phyloP scores from a whole-genome alignment of 2,113 vertebrate genomes.

The Microcebus lehilahytsara region DNA sequence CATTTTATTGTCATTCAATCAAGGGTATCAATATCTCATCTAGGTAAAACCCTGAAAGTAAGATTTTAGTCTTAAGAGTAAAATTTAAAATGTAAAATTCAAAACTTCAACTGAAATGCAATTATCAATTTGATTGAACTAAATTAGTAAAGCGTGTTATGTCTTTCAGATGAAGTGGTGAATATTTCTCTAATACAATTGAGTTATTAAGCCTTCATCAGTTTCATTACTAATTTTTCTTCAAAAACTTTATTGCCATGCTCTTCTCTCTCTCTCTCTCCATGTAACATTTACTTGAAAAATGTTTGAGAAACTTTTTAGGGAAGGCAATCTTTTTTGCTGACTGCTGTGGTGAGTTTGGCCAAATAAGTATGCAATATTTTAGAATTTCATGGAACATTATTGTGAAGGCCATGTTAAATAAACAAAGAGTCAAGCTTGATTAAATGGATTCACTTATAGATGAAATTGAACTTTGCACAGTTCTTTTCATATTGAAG shows the following conservation, averaged over 20 bases:
- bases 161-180: not conserved
- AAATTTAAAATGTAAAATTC: not conserved
- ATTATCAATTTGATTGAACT: not conserved
- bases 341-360: slow-evolving; percentile 34
- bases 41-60: not conserved
- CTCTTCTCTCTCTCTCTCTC: not conserved
- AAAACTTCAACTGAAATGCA: not conserved
- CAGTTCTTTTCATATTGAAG: slow-evolving; percentile 36
- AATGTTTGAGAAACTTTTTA: not conserved
- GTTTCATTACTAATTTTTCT: not conserved
- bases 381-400: slow-evolving; percentile 51
- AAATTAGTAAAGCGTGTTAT: not conserved
- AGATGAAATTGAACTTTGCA: slow-evolving; percentile 29
- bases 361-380: slow-evolving; percentile 26
- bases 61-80: not conserved
- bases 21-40: not conserved
- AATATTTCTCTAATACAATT: not conserved
- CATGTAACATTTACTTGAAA: not conserved
- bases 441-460: not conserved
- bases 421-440: slow-evolving; percentile 43
- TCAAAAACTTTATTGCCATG: not conserved
- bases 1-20: not conserved
- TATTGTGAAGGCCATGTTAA: not conserved
- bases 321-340: slow-evolving; percentile 3
- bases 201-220: not conserved